Base-by-base conservation (phyloP, 2,888 invertebrate genomes). In the Gastracanthus pulcherrimus region DNA sequence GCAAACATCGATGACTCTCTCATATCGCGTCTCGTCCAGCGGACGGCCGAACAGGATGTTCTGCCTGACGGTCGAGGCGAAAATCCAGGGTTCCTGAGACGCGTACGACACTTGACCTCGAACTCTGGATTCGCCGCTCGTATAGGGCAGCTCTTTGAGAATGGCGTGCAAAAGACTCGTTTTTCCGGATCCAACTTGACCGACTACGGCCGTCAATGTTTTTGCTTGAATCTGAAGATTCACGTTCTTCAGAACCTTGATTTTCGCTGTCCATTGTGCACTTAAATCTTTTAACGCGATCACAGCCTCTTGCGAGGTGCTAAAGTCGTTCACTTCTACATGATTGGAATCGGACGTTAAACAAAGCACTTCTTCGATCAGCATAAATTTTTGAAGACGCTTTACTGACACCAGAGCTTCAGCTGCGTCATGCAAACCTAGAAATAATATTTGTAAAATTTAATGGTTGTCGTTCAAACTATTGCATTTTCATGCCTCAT, bases 11-110 rank as follows among this genome's bases (percentile, higher is more conserved):
- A 95, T 93, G 0, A 95, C 94, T 51, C 91, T 90, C 45, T 92
- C 89, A 86, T 92, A 92, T 36, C 86, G 87, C 48, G 79, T 72
- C 55, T 88, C 85, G 34, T 90, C 85, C 80, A 88, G 89, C 3
- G 85, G 79, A 66, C 88, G 87, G 0, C 91, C 91, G 60, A 92
- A 92, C 3, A 91, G 78, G 62, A 92, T 94, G 87, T 95, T 95
- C 84, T 95, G 94, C 70, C 93, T 90, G 4, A 95, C 92, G 87
- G 94, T 92, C 87, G 95, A 95, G 0, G 95, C 94, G 86, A 96
- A 96, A 6, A 96, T 92, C 97, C 97, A 98, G 0, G 97, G 95
- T 86, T 97, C 95, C 88, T 97, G 97, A 31, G 96, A 94, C 0
- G 96, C 95, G 88, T 97, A 98, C 31, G 95, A 95, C 0, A 95